These are phyloP conservation scores for Gymnogyps californianus DNA, from an alignment of 2,113 vertebrate species.

Conservation along the genomic window DNA sequence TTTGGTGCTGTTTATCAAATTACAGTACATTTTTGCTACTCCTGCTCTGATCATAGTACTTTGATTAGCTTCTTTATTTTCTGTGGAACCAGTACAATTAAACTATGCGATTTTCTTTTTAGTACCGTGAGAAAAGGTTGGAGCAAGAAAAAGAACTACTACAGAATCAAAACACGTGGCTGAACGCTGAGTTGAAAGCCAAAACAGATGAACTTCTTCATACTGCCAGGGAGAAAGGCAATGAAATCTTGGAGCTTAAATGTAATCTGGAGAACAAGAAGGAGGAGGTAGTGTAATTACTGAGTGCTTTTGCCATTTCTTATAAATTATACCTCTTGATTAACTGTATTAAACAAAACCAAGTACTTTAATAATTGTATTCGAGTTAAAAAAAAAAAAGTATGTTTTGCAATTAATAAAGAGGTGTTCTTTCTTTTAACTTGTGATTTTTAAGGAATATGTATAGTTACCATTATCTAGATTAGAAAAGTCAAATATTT, in stretches of 20 bases:
- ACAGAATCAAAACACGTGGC: conserved; percentile 86
- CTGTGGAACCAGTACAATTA: background rate
- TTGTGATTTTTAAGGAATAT: background rate
- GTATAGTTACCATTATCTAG: background rate
- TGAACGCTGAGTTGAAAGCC: conserved; percentile 87
- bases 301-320: background rate
- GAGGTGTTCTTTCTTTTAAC: background rate
- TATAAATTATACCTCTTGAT: background rate
- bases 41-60: background rate
- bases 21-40: background rate
- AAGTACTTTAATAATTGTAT: background rate
- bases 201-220: conserved; percentile 93
- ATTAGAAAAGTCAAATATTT: background rate
- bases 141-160: conserved; percentile 94
- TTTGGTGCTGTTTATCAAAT: background rate
- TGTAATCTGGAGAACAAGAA: conserved; percentile 90
- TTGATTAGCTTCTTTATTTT: background rate
- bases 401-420: background rate
- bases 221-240: conserved; percentile 88
- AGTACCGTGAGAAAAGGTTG: conserved; percentile 94
- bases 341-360: background rate
- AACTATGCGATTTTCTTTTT: background rate
- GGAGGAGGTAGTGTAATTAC: conserved; percentile 80
- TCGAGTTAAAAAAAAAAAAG: background rate
- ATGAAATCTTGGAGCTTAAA: conserved; percentile 90